These are phyloP conservation scores for Empidonax traillii DNA, from an alignment of 2,113 vertebrate species.

Conservation along the genomic window DNA sequence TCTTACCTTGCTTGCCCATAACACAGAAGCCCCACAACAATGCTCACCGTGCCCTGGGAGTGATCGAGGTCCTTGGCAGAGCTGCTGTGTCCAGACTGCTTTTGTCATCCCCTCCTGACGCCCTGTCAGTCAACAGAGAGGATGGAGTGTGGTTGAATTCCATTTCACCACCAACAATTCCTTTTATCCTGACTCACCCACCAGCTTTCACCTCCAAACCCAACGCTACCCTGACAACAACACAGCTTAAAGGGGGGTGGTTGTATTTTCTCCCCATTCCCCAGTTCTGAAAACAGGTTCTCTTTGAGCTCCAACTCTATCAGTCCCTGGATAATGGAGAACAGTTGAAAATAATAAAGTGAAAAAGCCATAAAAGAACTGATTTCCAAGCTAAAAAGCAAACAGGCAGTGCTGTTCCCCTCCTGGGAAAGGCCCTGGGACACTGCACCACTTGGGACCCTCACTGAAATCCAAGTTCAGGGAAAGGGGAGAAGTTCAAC, in stretches of 20 bases:
- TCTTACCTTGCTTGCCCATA: neutral
- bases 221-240: neutral
- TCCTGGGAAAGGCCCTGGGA: neutral
- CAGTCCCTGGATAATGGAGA: neutral
- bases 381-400: neutral
- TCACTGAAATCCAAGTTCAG: neutral
- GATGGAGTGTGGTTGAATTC: neutral
- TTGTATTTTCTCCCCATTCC: neutral
- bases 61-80: neutral
- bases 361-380: neutral
- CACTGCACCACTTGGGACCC: neutral
- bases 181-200: neutral
- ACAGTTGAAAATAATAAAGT: neutral
- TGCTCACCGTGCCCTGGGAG: neutral
- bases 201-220: neutral
- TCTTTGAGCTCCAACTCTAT: neutral
- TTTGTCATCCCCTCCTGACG: neutral
- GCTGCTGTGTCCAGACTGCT: neutral
- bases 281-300: neutral
- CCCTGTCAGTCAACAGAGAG: conserved; percentile 9
- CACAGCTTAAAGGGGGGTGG: neutral
- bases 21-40: neutral
- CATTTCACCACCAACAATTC: neutral
- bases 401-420: neutral
- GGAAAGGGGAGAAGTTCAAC: neutral